A percentile compares a stretch with the other conserved stretches of the same genome.
These are phyloP conservation scores for Rhincodon typus DNA, from an alignment of 2,797 vertebrate genomes.

Conservation along the genomic window DNA sequence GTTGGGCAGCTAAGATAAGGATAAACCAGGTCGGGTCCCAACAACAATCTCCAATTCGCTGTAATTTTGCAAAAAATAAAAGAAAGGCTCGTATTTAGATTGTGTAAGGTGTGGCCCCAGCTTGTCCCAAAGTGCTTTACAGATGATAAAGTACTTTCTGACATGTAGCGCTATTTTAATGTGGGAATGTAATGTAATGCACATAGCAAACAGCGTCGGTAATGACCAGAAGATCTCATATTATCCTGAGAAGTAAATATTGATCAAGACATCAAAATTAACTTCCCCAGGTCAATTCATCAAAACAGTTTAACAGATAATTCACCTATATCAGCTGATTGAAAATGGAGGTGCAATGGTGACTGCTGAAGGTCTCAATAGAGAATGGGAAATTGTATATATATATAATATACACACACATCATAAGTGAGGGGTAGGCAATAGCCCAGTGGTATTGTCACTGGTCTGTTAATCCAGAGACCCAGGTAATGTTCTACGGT, in stretches of 20 bases:
- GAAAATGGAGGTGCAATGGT: background rate
- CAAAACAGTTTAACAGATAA: background rate
- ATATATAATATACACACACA: too few species aligned
- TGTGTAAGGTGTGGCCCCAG: background rate
- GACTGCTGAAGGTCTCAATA: background rate
- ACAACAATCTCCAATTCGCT: background rate
- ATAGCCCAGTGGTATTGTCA: too few species aligned
- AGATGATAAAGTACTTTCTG: background rate
- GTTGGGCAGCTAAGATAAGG: background rate
- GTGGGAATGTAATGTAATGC: background rate
- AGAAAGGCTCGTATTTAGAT: too few species aligned
- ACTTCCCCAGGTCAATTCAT: background rate
- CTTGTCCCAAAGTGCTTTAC: background rate
- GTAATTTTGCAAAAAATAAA: background rate
- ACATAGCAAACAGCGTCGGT: background rate
- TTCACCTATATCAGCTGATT: background rate
- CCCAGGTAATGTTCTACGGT: too few species aligned
- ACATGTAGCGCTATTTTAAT: background rate
- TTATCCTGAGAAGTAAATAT: background rate
- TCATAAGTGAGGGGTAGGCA: too few species aligned
- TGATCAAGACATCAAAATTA: background rate
- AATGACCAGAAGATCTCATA: background rate
- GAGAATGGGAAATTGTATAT: background rate
- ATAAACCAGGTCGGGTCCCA: background rate
- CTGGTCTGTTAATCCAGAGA: too few species aligned